Evolutionary conservation across 2,113 vertebrate species (phyloP).

Genomic region (Mus pahari): DNA sequence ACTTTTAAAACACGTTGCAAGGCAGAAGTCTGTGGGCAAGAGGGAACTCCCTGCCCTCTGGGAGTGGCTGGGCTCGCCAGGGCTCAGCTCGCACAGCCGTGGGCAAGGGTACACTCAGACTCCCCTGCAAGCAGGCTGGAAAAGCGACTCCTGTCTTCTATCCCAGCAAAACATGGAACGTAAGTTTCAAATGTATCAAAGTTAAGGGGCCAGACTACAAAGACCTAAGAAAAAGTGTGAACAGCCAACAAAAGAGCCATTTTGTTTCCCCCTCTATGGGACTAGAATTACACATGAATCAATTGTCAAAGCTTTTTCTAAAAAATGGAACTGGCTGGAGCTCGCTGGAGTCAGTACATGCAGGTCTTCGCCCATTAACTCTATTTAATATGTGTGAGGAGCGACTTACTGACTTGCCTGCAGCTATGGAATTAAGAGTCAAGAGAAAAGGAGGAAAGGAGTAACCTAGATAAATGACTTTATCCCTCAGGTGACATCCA

Average conservation of each 20-base stretch:
- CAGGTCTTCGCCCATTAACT: constrained; percentile 84
- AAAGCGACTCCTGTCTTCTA: constrained; percentile 43
- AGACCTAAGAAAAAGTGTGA: constrained; percentile 77
- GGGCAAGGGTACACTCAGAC: background rate
- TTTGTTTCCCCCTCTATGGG: constrained; percentile 42
- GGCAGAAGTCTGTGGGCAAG: constrained; percentile 54
- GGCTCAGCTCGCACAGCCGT: background rate
- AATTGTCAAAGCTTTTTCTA: constrained; percentile 79
- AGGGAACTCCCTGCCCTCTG: constrained; percentile 67
- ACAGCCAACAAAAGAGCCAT: constrained; percentile 72
- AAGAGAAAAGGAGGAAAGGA: constrained; percentile 88
- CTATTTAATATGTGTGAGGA: constrained; percentile 90
- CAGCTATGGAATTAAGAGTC: constrained; percentile 91
- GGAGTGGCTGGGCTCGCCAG: background rate
- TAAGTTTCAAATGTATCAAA: constrained; percentile 74
- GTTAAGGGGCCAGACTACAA: constrained; percentile 78
- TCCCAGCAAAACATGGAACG: constrained; percentile 51
- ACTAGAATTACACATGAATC: constrained; percentile 81
- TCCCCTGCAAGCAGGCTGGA: background rate
- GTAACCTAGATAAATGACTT: constrained; percentile 92
- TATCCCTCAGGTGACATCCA: constrained; percentile 89
- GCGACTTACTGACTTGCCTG: constrained; percentile 91
- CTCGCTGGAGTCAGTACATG: constrained; percentile 81
- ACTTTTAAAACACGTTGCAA: constrained; percentile 66
- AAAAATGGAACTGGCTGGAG: constrained; percentile 70